Evolutionary conservation across 2,113 vertebrate species (phyloP), one percentile per base, ranked within the genome.

Genomic region (Theropithecus gelada): DNA sequence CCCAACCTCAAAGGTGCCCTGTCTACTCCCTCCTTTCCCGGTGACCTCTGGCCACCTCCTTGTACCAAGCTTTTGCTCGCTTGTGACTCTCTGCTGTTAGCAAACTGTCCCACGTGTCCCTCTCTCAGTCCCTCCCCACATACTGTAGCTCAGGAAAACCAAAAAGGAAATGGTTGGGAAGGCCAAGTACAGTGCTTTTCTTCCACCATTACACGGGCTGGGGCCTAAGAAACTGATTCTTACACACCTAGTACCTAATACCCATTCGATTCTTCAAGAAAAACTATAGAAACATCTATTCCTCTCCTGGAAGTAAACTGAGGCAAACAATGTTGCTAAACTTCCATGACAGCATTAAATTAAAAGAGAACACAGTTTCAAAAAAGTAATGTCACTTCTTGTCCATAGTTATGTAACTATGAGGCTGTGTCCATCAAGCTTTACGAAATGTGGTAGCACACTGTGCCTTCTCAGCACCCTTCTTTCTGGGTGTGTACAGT

Each of bases 71-170:
- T 57, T 7, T 30, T 4, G 8, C 30, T 48, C 20, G 10, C 27
- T 5, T 16, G 10, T 45, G 48, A 68, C 48, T 79, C 43, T 66
- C 79, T 88, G 61, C 32, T 38, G 0, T 10, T 16, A 66, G 35
- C 78, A 64, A 35, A 45, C 0, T 11, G 0, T 16, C 55, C 38
- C 22, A 22, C 0, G 1, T 18, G 43, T 25, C 1, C 25, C 38
- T 27, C 32, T 55, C 52, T 70, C 17, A 32, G 14, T 2, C 18
- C 59, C 45, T 70, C 14, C 1, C 23, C 78, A 92, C 6, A 11
- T 1, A 23, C 6, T 45, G 2, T 20, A 70, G 12, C n/a, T 78
- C 43, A 40, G 35, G n/a, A 66, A 90, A 88, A 43, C 18, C 68
- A 61, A 59, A 8, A 40, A n/a, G 20, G 25, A 43, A n/a, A 84